Conservation (phyloP, 1,140 invertebrate genomes). For the Drosophila pandora region DNA sequence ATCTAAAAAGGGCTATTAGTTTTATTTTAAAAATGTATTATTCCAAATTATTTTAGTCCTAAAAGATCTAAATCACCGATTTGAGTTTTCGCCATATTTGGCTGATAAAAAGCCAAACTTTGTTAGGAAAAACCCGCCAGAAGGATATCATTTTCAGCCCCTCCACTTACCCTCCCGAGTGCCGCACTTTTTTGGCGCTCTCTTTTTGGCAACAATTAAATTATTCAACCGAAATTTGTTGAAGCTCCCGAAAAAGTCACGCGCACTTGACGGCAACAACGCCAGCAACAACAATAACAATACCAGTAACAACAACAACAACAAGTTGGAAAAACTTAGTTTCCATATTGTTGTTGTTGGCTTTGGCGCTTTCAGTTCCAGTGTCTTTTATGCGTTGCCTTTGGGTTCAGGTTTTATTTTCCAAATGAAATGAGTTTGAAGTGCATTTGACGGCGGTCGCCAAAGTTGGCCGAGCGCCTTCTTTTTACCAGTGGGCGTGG, state of each 20-base stretch:
- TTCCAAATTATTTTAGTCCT: no score
- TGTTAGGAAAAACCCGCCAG: not conserved
- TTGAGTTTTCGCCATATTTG: not conserved
- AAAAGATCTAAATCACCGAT: not conserved
- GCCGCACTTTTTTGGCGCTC: slow-evolving; percentile 6
- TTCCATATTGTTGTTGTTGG: slow-evolving; percentile 48
- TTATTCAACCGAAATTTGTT: slow-evolving; percentile 78
- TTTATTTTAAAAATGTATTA: not conserved
- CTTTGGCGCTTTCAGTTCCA: slow-evolving; percentile 39
- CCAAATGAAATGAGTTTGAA: slow-evolving; percentile 82
- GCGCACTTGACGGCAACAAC: slow-evolving; percentile 70
- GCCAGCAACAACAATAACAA: slow-evolving; percentile 31
- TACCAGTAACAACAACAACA: slow-evolving; percentile 40
- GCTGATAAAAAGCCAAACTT: not conserved
- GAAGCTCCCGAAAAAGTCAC: slow-evolving; percentile 74
- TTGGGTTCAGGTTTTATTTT: slow-evolving; percentile 76
- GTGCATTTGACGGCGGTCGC: slow-evolving; percentile 73
- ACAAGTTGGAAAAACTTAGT: slow-evolving; percentile 53
- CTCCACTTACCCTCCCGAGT: not conserved
- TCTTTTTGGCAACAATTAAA: slow-evolving; percentile 75
- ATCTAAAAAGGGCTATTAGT: not conserved
- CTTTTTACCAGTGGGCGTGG: slow-evolving; percentile 58
- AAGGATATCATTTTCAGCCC: not conserved
- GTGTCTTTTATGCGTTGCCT: slow-evolving; percentile 69
- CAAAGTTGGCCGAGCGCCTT: slow-evolving; percentile 44